Evolutionary conservation across 2,888 invertebrate genomes (phyloP).

Genomic region (Linyphia triangularis): DNA sequence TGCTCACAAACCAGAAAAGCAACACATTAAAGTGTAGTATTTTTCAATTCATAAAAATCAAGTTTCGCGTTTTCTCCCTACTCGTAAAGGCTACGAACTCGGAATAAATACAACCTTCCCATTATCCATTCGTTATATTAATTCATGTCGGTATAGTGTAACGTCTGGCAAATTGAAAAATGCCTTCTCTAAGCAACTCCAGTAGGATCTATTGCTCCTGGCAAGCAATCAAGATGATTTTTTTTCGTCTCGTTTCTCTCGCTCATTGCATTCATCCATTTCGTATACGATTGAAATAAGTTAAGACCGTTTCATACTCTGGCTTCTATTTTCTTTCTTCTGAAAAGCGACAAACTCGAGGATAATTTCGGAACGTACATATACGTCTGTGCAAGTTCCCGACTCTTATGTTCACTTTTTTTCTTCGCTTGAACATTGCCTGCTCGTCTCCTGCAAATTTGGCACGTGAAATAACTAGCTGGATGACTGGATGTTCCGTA

Average conservation of each 20-base stretch:
- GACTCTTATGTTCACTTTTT: constrained; percentile 8
- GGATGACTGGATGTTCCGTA: constrained; percentile 28
- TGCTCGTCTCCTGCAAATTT: constrained; percentile 8
- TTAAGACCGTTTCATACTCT: constrained; percentile 11
- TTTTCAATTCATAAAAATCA: too few relatives aligned
- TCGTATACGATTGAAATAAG: constrained; percentile 26
- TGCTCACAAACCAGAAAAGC: too few relatives aligned
- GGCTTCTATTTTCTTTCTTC: constrained; percentile 20
- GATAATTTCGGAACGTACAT: constrained; percentile 58
- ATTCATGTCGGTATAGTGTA: not conserved
- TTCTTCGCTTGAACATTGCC: constrained; percentile 22
- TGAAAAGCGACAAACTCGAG: constrained; percentile 49
- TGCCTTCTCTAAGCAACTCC: not conserved
- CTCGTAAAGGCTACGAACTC: too few relatives aligned
- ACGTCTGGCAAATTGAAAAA: constrained; percentile 21
- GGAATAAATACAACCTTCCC: too few relatives aligned
- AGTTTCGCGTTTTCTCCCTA: too few relatives aligned
- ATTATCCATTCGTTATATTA: too few relatives aligned
- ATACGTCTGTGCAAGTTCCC: not conserved
- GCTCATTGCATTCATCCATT: constrained; percentile 42
- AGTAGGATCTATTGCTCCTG: constrained; percentile 5
- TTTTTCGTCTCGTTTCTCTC: constrained; percentile 21
- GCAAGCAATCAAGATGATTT: constrained; percentile 24
- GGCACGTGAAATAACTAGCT: constrained; percentile 67
- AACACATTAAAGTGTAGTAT: too few relatives aligned